phyloP scores from a whole-genome alignment of 2,113 vertebrate species.

The Rhagologus leucostigma region DNA sequence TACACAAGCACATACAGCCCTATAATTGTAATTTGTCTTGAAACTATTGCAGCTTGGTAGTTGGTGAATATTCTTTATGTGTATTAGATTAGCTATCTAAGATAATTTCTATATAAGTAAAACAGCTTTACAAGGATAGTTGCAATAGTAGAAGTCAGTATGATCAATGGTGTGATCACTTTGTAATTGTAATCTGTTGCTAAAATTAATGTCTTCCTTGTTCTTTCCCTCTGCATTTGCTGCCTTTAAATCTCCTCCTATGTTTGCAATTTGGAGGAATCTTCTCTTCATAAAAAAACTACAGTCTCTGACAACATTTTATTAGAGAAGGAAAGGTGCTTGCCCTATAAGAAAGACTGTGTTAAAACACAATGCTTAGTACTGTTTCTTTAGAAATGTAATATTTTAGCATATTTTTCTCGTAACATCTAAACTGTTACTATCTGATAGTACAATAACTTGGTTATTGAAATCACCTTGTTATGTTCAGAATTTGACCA shows the following conservation, averaged over 20 bases:
- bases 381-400: background rate
- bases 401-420: background rate
- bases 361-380: background rate
- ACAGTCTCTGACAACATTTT: background rate
- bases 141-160: background rate
- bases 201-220: background rate
- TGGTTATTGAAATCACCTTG: conserved; percentile 35
- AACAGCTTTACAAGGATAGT: background rate
- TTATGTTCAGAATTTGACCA: conserved; percentile 43
- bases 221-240: background rate
- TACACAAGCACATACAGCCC: background rate
- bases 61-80: background rate
- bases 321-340: background rate
- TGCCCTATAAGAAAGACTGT: background rate
- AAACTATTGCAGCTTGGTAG: background rate
- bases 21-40: background rate
- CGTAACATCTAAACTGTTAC: background rate
- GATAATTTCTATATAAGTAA: background rate
- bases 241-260: background rate
- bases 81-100: background rate
- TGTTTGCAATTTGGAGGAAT: background rate
- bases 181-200: background rate
- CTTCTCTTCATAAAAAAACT: background rate
- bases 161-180: background rate
- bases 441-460: background rate